Conservation (phyloP, 2,797 vertebrate species). For the Chiloscyllium punctatum region DNA sequence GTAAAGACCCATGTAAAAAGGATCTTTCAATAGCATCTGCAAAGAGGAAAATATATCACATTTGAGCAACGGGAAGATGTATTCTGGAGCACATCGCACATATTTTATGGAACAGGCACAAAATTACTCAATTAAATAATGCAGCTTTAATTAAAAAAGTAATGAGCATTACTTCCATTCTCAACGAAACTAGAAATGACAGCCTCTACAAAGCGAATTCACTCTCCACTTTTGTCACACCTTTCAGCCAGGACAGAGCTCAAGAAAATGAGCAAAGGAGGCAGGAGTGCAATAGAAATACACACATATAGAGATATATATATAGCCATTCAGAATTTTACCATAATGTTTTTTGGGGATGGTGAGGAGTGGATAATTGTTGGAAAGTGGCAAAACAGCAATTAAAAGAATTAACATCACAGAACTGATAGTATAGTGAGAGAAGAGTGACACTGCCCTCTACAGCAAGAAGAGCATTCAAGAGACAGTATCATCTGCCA, state of each 20-base stretch:
- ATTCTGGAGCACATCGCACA: not conserved
- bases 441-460: too few relatives aligned
- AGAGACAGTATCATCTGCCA: too few relatives aligned
- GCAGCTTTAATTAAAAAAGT: not conserved
- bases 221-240: not conserved
- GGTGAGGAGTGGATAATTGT: not conserved
- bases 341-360: not conserved
- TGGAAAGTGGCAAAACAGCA: not conserved
- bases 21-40: slow-evolving; percentile 80
- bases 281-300: not conserved
- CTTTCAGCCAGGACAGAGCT: not conserved
- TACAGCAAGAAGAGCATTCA: too few relatives aligned
- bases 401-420: not conserved
- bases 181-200: not conserved
- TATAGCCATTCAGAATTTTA: not conserved
- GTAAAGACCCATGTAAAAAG: slow-evolving; percentile 94
- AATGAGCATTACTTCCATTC: not conserved
- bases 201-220: not conserved
- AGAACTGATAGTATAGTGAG: too few relatives aligned
- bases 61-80: not conserved
- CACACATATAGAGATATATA: not conserved
- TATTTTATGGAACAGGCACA: not conserved
- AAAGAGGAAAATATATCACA: not conserved
- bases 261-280: not conserved
- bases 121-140: not conserved